Evolutionary conservation across 1,140 invertebrate genomes (phyloP).

Genomic region (silkworm (Bombyx mori)): ASM3026992v2 NC_085107.1:8665501-8666000

Average conservation of each 20-base stretch:
- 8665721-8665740: too few species aligned
- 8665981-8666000: slow-evolving; percentile 21
- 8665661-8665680: background rate
- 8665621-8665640: slow-evolving; percentile 13
- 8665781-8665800: background rate
- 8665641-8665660: slow-evolving; percentile 12
- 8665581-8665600: slow-evolving; percentile 37
- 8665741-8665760: background rate
- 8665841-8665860: slow-evolving; percentile 13
- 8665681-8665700: too few species aligned
- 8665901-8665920: slow-evolving; percentile 13
- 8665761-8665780: background rate
- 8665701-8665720: too few species aligned
- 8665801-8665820: background rate
- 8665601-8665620: slow-evolving; percentile 22
- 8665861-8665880: slow-evolving; percentile 8
- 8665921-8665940: slow-evolving; percentile 11
- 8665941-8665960: slow-evolving; percentile 22
- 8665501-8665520: background rate
- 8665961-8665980: slow-evolving; percentile 31
- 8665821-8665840: slow-evolving; percentile 6
- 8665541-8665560: slow-evolving; percentile 30
- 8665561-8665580: slow-evolving; percentile 37
- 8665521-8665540: slow-evolving; percentile 12
- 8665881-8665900: slow-evolving; percentile 3